Evolutionary conservation across 2,888 invertebrate species (phyloP).

Genomic region (Brachyopa scutellaris): DNA sequence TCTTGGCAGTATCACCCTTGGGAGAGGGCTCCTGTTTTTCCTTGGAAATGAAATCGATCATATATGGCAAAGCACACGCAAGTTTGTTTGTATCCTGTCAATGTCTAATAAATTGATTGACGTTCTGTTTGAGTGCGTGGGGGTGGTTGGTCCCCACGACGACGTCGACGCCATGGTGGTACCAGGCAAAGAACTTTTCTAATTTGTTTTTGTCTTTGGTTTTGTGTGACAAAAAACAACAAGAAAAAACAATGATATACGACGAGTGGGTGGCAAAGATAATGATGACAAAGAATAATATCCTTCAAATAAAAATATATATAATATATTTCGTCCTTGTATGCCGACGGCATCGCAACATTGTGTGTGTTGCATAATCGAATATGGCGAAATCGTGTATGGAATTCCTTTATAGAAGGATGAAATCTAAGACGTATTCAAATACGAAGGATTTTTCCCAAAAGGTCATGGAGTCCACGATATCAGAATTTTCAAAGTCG

Average conservation of each 20-base stretch:
- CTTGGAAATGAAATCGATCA: conserved; percentile 53
- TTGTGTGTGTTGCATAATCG: too few relatives aligned
- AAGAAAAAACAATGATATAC: conserved; percentile 45
- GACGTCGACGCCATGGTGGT: conserved; percentile 37
- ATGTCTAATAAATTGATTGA: conserved; percentile 71
- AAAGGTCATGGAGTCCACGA: too few relatives aligned
- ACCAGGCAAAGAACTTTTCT: conserved; percentile 26
- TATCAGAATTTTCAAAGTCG: too few relatives aligned
- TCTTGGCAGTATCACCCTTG: conserved; percentile 35
- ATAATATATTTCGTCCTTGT: too few relatives aligned
- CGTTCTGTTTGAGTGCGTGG: conserved; percentile 52
- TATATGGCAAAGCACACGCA: conserved; percentile 39
- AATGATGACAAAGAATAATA: conserved; percentile 60
- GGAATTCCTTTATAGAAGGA: too few relatives aligned
- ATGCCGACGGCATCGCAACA: too few relatives aligned
- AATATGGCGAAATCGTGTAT: too few relatives aligned
- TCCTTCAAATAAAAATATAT: conserved; percentile 30
- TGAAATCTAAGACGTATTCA: too few relatives aligned
- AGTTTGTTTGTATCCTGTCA: conserved; percentile 54
- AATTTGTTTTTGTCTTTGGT: background rate
- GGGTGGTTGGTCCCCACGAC: background rate
- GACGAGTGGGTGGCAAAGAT: conserved; percentile 43
- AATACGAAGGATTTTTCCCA: too few relatives aligned
- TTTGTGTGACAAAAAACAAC: background rate
- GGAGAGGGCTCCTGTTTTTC: background rate